Evolutionary conservation across 2,797 vertebrate species (phyloP), one percentile per base, ranked within the genome.

Genomic region (Acanthornis magna): DNA sequence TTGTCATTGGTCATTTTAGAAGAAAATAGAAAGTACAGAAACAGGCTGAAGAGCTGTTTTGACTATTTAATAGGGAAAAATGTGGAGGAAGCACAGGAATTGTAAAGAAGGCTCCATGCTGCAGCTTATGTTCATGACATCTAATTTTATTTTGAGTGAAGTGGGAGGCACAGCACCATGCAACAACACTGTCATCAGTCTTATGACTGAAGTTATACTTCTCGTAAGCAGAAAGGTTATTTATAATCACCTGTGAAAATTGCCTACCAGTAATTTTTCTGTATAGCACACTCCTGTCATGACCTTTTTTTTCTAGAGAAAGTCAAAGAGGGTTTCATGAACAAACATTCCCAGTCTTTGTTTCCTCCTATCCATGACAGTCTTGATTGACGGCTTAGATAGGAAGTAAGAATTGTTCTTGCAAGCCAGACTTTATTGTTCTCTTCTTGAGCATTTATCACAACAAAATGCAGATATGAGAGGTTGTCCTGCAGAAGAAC

Each of bases 201-300:
- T 65, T 91, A 27, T 34, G 42, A 48, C 20, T 63, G 47, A 67
- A 84, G 30, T 71, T 77, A 36, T n/a, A 55, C 9, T 63, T 80
- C 70, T 83, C 8, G 3, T 45, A 89, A 81, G 16, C 16, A 75
- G 30, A 54, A 58, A 62, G 4, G 2, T 40, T 91, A 76, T 74
- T 83, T 91, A 77, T 73, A 91, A 76, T 86, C 34, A 61, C 26
- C 47, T 54, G 23, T 53, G 65, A 93, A 93, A 91, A 83, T 54
- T 65, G 11, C 26, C 43, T 45, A 47, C 23, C 42, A 58, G 34
- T 60, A 40, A 4, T 70, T 73, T 85, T 82, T 67, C 58, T 80
- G 8, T 7, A 10, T 38, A 40, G 16, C 40, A n/a, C 18, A 7
- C 6, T 83, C 8, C n/a, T 80, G 17, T 66, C 58, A 58, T 55